phyloP scores from a whole-genome alignment of 30 jellyfish, hydroid and myxozoan species.

The Cassiopea xamachana region DNA sequence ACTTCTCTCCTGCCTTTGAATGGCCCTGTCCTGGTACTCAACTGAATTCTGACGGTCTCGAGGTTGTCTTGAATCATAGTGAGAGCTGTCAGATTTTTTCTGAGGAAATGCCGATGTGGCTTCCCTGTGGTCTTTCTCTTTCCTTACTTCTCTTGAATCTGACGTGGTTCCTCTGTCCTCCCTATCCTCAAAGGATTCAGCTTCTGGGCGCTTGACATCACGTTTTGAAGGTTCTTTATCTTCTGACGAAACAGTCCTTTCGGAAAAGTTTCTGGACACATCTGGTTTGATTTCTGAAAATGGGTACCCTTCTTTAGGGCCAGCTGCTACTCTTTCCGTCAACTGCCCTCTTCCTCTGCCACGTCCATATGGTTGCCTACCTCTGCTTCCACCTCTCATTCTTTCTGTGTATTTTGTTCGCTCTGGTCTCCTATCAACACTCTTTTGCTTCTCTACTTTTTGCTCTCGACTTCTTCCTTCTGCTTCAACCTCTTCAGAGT shows the following conservation, averaged over 20 bases:
- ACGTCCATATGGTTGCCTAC: constrained; percentile 25
- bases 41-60: constrained; percentile 8
- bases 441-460: constrained; percentile 24
- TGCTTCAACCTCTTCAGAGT: constrained; percentile 56
- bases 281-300: constrained; percentile 19
- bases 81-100: constrained; percentile 9
- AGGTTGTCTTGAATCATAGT: neutral
- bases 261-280: constrained; percentile 32
- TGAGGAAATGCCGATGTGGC: constrained; percentile 11
- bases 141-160: neutral
- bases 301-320: constrained; percentile 30
- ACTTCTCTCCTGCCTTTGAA: neutral
- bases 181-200: constrained; percentile 1
- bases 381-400: constrained; percentile 51
- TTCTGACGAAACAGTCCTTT: constrained; percentile 32
- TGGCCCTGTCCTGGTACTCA: constrained; percentile 3
- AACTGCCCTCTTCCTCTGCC: constrained; percentile 58
- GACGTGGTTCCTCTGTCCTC: constrained; percentile 5
- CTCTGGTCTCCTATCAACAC: constrained; percentile 33
- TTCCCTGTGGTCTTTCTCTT: constrained; percentile 51
- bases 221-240: constrained; percentile 15
- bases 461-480: constrained; percentile 48
- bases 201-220: constrained; percentile 13
- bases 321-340: constrained; percentile 5
- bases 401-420: constrained; percentile 46